phyloP scores from a whole-genome alignment of 2,113 vertebrate genomes.

The Pholis gunnellus region DNA sequence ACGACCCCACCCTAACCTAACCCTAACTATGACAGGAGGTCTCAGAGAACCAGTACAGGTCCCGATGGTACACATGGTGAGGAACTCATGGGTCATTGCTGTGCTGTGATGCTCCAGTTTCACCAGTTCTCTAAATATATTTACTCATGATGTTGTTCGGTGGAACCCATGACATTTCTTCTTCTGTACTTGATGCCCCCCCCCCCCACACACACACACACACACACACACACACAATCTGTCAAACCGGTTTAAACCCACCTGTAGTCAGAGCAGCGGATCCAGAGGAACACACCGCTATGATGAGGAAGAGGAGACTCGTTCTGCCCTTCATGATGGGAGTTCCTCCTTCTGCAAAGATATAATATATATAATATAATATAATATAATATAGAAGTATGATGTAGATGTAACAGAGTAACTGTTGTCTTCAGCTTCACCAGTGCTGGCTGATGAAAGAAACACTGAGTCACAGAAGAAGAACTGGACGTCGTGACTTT shows the following conservation, averaged over 20 bases:
- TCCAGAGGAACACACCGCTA: slow-evolving; percentile 53
- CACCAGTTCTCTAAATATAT: too few species aligned
- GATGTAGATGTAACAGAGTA: neutral
- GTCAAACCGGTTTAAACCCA: slow-evolving; percentile 45
- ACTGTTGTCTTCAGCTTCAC: neutral
- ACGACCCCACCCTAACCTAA: too few species aligned
- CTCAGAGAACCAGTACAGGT: neutral
- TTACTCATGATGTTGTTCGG: too few species aligned
- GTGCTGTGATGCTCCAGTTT: too few species aligned
- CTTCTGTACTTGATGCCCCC: too few species aligned
- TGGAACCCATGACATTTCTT: too few species aligned
- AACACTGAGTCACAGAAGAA: too few species aligned
- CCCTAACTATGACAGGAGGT: neutral
- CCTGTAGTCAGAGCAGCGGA: slow-evolving; percentile 58
- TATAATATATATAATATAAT: neutral
- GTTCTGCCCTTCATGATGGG: slow-evolving; percentile 55
- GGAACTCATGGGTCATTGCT: neutral
- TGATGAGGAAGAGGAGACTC: slow-evolving; percentile 51
- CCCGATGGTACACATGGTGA: neutral
- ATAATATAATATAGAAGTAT: too few species aligned
- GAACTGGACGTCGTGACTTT: neutral
- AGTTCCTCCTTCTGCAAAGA: slow-evolving; percentile 52
- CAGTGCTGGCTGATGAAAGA: too few species aligned
- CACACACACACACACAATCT: too few species aligned
- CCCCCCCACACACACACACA: too few species aligned